Evolutionary conservation across 2,113 vertebrate genomes (phyloP).

Genomic region (pig (Sus scrofa)): DNA sequence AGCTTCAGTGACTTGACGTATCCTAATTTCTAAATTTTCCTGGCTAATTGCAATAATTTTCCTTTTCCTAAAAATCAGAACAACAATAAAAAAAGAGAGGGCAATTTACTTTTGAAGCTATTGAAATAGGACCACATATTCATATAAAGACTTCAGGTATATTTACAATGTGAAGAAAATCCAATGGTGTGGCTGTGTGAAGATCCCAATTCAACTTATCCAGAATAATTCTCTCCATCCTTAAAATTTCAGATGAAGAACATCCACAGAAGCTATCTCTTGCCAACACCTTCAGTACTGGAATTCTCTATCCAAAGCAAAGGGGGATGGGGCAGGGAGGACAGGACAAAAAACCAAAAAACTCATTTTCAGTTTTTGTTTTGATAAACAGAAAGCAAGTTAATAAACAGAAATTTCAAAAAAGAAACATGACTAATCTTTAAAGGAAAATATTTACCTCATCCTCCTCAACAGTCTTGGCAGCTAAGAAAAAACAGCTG

Average conservation of each 20-base stretch:
- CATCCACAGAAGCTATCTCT: constrained; percentile 96
- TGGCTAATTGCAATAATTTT: constrained; percentile 32
- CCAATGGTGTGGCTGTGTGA: constrained; percentile 95
- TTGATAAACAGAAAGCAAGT: neutral
- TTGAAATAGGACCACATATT: neutral
- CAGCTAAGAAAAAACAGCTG: constrained; percentile 97
- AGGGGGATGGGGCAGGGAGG: neutral
- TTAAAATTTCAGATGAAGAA: constrained; percentile 96
- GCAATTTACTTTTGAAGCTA: constrained; percentile 5
- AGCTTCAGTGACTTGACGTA: constrained; percentile 8
- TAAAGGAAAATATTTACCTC: constrained; percentile 90
- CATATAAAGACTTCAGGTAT: neutral
- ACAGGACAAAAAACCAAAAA: constrained; percentile 4
- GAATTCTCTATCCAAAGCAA: constrained; percentile 91
- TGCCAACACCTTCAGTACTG: constrained; percentile 93
- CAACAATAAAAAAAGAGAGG: neutral
- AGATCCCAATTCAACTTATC: constrained; percentile 99
- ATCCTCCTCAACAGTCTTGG: constrained; percentile 98
- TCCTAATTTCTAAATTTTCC: constrained; percentile 38
- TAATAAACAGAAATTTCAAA: constrained; percentile 34
- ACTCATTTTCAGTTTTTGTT: neutral
- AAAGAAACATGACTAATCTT: constrained; percentile 41
- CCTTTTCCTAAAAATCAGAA: constrained; percentile 57
- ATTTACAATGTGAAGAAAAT: constrained; percentile 98
- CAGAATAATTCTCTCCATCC: constrained; percentile 98